Evolutionary conservation across 2,888 invertebrate species (phyloP).

Genomic region (Polyommatus iphigenia): DNA sequence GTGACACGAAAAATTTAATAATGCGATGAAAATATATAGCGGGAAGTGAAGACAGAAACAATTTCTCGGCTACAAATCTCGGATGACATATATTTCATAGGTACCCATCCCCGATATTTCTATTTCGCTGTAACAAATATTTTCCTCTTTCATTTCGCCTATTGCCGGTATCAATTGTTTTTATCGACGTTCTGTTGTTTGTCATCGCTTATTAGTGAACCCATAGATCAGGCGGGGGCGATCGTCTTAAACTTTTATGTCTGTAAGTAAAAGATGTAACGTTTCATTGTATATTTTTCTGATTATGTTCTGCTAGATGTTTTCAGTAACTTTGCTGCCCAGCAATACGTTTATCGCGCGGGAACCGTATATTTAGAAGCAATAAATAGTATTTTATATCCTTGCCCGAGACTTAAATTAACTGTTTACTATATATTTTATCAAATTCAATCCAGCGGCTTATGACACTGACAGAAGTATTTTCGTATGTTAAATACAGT

Average conservation of each 20-base stretch:
- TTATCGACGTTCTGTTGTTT: conserved; percentile 44
- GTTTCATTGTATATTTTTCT: background rate
- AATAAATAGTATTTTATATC: background rate
- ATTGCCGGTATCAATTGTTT: conserved; percentile 51
- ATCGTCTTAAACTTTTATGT: background rate
- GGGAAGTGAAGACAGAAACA: conserved; percentile 52
- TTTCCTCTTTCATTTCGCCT: conserved; percentile 48
- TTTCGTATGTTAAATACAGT: no score
- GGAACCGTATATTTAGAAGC: background rate
- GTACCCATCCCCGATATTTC: conserved; percentile 54
- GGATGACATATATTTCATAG: conserved; percentile 53
- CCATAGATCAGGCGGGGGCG: background rate
- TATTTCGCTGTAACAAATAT: conserved; percentile 53
- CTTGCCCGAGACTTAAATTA: no score
- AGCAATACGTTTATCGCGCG: background rate
- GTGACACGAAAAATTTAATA: conserved; percentile 52
- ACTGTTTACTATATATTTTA: no score
- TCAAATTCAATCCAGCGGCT: no score
- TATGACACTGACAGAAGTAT: no score
- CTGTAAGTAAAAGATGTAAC: background rate
- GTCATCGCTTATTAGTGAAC: background rate
- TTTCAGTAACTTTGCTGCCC: background rate
- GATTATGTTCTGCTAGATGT: background rate
- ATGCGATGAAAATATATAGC: conserved; percentile 49
- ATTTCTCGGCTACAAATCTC: conserved; percentile 60